phyloP scores from a whole-genome alignment of 2,797 vertebrate genomes.

The Pseudocheirus occidentalis region DNA sequence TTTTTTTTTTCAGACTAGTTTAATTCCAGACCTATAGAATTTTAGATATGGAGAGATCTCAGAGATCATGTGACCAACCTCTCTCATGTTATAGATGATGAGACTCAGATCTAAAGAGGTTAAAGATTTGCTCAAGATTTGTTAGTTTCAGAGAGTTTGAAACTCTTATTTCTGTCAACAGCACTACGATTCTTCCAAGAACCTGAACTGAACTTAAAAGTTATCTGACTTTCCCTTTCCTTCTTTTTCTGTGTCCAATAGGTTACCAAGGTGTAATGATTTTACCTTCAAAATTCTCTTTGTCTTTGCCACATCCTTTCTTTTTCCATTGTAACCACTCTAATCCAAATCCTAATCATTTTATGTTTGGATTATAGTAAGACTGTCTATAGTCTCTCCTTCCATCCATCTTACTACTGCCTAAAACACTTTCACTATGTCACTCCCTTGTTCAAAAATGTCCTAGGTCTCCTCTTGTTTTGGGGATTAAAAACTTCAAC shows the following conservation, averaged over 20 bases:
- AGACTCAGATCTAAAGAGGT: slow-evolving; percentile 2
- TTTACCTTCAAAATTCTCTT: slow-evolving; percentile 23
- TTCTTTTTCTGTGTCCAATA: neutral
- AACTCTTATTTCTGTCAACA: neutral
- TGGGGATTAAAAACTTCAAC: neutral
- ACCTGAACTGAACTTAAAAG: neutral
- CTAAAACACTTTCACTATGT: neutral
- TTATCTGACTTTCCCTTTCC: neutral
- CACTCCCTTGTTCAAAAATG: neutral
- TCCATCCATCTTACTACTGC: neutral
- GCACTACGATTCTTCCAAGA: neutral
- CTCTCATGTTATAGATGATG: neutral
- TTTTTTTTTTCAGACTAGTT: neutral
- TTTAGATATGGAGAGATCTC: neutral
- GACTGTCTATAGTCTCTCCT: neutral
- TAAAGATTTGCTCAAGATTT: neutral
- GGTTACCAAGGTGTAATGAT: neutral
- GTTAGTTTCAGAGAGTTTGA: neutral
- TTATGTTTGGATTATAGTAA: neutral
- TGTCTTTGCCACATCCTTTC: neutral
- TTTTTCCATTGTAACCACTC: neutral
- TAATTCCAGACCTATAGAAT: neutral
- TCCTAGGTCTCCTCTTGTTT: neutral
- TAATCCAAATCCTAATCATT: neutral
- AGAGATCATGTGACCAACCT: neutral